Percentiles rank a stretch among this genome's conserved stretches.
Evolutionary conservation across 2,113 vertebrate species (phyloP).

Genomic region (Brachyhypopomus occidentalis): DNA sequence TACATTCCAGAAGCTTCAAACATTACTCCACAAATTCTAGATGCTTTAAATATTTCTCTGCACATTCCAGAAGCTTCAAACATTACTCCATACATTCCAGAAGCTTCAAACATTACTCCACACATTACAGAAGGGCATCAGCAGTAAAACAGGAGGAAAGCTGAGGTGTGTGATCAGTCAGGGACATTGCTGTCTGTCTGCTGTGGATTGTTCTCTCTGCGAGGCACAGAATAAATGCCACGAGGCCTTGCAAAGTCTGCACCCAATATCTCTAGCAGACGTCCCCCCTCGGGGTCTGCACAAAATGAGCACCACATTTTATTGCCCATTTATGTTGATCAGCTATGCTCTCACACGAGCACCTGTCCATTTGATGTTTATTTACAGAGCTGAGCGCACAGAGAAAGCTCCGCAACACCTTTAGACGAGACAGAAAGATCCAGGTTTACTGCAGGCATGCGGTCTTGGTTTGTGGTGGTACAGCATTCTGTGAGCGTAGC

Average conservation of each 20-base stretch:
- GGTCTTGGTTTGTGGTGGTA: background rate
- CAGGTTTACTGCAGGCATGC: background rate
- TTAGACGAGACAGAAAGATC: background rate
- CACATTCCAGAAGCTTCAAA: background rate
- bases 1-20: background rate
- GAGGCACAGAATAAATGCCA: conserved; percentile 24
- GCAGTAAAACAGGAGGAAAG: conserved; percentile 38
- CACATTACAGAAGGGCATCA: conserved; percentile 22
- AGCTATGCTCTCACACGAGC: conserved; percentile 20
- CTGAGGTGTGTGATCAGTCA: conserved; percentile 36
- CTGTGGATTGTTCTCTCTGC: conserved; percentile 33
- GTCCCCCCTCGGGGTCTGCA: background rate
- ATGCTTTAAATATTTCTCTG: background rate
- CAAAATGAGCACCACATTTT: conserved; percentile 44
- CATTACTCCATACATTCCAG: conserved; percentile 6
- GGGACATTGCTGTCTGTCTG: conserved; percentile 30
- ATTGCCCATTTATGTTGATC: conserved; percentile 35
- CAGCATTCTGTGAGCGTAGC: background rate
- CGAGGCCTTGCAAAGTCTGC: conserved; percentile 31
- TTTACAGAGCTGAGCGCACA: background rate
- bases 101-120: conserved; percentile 24
- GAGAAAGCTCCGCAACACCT: background rate
- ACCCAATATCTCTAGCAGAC: conserved; percentile 31
- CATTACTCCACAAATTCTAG: background rate
- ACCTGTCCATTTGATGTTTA: conserved; percentile 18